Percentiles rank a stretch among this genome's conserved stretches.
Evolutionary conservation across 2,113 vertebrate species (phyloP).

Genomic region (Phocoena sinus): DNA sequence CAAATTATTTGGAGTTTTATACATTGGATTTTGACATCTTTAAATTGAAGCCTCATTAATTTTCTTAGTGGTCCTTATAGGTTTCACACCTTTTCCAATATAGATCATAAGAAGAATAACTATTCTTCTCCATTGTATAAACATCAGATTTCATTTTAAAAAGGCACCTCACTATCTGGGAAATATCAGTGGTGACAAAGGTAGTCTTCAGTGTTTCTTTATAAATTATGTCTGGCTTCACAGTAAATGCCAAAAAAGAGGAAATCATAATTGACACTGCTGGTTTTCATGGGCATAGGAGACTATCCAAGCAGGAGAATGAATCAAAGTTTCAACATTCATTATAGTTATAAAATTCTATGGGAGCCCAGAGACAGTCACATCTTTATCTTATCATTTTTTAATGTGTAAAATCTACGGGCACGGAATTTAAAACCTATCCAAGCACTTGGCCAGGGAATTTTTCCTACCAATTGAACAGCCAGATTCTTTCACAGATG

Average conservation of each 20-base stretch:
- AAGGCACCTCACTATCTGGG: not conserved
- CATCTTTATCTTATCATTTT: not conserved
- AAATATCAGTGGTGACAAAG: not conserved
- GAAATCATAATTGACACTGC: constrained; percentile 37
- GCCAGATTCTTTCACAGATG: not conserved
- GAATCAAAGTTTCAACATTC: not conserved
- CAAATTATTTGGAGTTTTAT: not conserved
- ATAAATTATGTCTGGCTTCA: constrained; percentile 25
- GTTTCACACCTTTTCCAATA: not conserved
- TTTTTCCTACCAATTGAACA: not conserved
- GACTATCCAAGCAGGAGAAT: not conserved
- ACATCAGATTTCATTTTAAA: not conserved
- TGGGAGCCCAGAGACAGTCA: not conserved
- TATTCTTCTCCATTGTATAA: not conserved
- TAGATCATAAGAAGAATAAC: not conserved
- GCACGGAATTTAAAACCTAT: not conserved
- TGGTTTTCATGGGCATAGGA: not conserved
- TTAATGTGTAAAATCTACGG: not conserved
- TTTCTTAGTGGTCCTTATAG: not conserved
- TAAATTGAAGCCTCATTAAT: not conserved
- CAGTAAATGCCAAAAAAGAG: not conserved
- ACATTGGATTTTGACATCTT: not conserved
- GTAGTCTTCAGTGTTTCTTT: not conserved
- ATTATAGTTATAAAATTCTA: not conserved
- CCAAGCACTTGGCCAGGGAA: not conserved